phyloP scores from a whole-genome alignment of 2,888 invertebrate genomes.

The Conops quadrifasciatus region DNA sequence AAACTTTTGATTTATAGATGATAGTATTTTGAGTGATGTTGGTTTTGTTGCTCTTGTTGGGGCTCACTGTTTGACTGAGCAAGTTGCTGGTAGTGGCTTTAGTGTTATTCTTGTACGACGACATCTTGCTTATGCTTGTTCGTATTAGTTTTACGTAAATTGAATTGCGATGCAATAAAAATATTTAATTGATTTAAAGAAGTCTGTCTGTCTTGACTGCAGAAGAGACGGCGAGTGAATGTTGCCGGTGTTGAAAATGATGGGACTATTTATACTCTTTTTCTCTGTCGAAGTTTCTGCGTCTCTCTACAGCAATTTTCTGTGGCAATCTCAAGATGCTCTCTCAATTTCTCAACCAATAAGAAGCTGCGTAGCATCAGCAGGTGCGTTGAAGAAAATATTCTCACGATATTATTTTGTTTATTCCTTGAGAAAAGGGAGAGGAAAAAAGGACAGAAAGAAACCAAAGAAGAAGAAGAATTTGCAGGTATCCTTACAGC shows the following conservation, averaged over 20 bases:
- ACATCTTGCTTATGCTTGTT: constrained; percentile 23
- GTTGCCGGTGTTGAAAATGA: constrained; percentile 42
- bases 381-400: constrained; percentile 55
- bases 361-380: constrained; percentile 41
- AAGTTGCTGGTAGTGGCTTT: constrained; percentile 28
- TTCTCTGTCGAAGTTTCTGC: constrained; percentile 40
- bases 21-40: constrained; percentile 43
- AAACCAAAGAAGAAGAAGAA: constrained; percentile 7
- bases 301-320: neutral
- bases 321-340: neutral
- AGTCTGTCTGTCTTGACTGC: constrained; percentile 40
- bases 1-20: constrained; percentile 59
- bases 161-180: constrained; percentile 15
- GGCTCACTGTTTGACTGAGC: constrained; percentile 36
- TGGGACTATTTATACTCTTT: constrained; percentile 54
- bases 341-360: constrained; percentile 54
- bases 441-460: constrained; percentile 19
- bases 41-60: constrained; percentile 35
- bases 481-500: constrained; percentile 39
- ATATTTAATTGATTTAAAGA: constrained; percentile 24
- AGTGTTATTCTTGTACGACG: constrained; percentile 22
- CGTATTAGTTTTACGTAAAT: constrained; percentile 3
- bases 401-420: constrained; percentile 54
- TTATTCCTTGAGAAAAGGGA: constrained; percentile 5
- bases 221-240: constrained; percentile 46